Evolutionary conservation across 2,888 invertebrate species (phyloP), one percentile per base, ranked within the genome.

Genomic region (Drosophila melanosoma): DNA sequence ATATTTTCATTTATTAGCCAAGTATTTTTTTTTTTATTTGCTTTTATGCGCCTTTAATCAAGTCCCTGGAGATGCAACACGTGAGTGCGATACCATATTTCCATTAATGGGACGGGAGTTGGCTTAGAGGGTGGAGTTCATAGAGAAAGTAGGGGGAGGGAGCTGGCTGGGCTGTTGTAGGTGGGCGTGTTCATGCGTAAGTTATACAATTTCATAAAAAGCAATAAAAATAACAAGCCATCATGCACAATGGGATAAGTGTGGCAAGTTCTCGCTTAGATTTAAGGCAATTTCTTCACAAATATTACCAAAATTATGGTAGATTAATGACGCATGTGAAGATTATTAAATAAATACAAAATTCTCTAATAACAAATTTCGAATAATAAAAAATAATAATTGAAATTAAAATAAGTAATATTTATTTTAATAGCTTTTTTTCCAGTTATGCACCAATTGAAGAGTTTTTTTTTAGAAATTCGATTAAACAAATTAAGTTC

Each of bases 31-130:
- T 51, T 54, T 71, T 88, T 89, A 83, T 83, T 83, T 90, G 86
- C 86, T 86, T 79, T 88, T 88, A 90, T 90, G 87, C 68, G 78
- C 66, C 79, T 89, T 91, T 91, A 90, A 91, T 91, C 89, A 90
- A 85, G 83, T 91, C 91, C 89, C 91, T 71, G 64, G 92, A 90
- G 91, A 91, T 84, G 90, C 91, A 91, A 91, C 92, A 91, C 91
- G 92, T 91, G 91, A 85, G 79, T 79, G 70, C 75, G 68, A 76
- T 52, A 52, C 53, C 68, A 78, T 79, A 78, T 79, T 76, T 71
- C 42, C 83, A 69, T 38, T 58, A 66, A 74, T 63, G 72, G 69
- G 69, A 72, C 77, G 78, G 75, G 20, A 15, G 45, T 23, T 23
- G 23, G 23, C 15, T 35, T 36, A 67, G 57, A 61, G 20, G 51